Evolutionary conservation across 37 sponge, comb jelly and placozoan genomes (phyloP), one percentile per base, ranked within the genome.

Genomic region (Dysidea cf. avara): DNA sequence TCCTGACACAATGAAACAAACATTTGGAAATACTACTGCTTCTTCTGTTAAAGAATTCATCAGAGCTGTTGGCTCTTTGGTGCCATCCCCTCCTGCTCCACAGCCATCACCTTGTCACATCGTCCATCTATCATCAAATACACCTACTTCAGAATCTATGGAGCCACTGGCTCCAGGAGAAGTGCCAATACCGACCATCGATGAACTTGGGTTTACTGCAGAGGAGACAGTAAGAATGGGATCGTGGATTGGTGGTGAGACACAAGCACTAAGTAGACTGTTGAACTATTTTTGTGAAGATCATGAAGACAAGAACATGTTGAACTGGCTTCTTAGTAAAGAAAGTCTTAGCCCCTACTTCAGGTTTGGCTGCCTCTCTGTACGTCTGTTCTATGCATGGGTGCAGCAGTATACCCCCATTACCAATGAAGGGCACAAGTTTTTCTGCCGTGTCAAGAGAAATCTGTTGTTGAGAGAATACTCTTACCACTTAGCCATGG

Each of bases 351-450:
- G 90, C 55, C 90, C 90, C 22, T 87, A 94, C 70, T 24, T 94
- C 28, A 75, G 87, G 9, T 90, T 88, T 73, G 95, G 95, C 3
- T 86, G 90, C 34, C 87, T 94, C 46, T 88, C 90, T 30, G 74
- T 79, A 2, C 85, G 95, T 29, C 81, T 71, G 74, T 64, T 94
- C 30, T 94, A 76, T 78, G 73, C 77, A 17, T 72, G 79, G 54
- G 37, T 88, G 14, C 39, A 31, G 21, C 83, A 88, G 74, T 88
- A 64, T 78, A 79, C 74, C 17, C 78, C 79, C 24, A 65, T 63
- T 1, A n/a, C n/a, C n/a, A n/a, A n/a, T n/a, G n/a, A n/a, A n/a
- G 88, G 88, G 0, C 82, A 81, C 12, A 35, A 34, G 13, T 70
- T 88, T 24, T 88, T 80, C 64, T 69, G 76, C 16, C 66, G 72